phyloP scores from a whole-genome alignment of 2,113 vertebrate genomes.

The Pelobates fuscus region DNA sequence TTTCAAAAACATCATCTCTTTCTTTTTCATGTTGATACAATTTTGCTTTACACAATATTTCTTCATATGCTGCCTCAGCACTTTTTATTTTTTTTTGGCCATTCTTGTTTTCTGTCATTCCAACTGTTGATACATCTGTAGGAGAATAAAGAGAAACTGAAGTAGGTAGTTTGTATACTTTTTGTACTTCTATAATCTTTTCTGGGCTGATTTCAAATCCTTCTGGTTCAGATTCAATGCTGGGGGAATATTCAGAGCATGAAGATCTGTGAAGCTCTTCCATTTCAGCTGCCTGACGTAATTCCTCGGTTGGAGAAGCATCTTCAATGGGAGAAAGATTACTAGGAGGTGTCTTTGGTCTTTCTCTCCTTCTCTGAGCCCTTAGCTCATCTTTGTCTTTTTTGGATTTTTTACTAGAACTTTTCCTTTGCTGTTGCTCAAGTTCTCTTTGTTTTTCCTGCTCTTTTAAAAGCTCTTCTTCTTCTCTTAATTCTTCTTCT shows the following conservation, averaged over 20 bases:
- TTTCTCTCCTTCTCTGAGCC: conserved; percentile 83
- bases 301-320: conserved; percentile 82
- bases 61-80: conserved; percentile 91
- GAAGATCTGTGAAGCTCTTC: conserved; percentile 82
- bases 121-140: conserved; percentile 64
- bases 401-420: conserved; percentile 92
- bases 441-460: conserved; percentile 88
- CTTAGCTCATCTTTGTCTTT: conserved; percentile 95
- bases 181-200: conserved; percentile 91
- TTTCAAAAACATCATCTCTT: conserved; percentile 82
- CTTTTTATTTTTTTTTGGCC: conserved; percentile 76
- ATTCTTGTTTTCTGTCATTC: conserved; percentile 62
- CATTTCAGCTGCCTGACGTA: conserved; percentile 78
- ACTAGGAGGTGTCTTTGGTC: conserved; percentile 87
- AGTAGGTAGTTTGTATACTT: conserved; percentile 82
- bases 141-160: conserved; percentile 87
- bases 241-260: conserved; percentile 87
- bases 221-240: conserved; percentile 89
- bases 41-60: conserved; percentile 86
- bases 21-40: conserved; percentile 76
- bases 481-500: conserved; percentile 88
- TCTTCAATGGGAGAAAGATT: conserved; percentile 83
- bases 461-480: conserved; percentile 90
- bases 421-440: conserved; percentile 78
- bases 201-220: conserved; percentile 89